Evolutionary conservation across 2,113 vertebrate species (phyloP), one percentile per base, ranked within the genome.

Genomic region (Cyprinodon brontotheroides): DNA sequence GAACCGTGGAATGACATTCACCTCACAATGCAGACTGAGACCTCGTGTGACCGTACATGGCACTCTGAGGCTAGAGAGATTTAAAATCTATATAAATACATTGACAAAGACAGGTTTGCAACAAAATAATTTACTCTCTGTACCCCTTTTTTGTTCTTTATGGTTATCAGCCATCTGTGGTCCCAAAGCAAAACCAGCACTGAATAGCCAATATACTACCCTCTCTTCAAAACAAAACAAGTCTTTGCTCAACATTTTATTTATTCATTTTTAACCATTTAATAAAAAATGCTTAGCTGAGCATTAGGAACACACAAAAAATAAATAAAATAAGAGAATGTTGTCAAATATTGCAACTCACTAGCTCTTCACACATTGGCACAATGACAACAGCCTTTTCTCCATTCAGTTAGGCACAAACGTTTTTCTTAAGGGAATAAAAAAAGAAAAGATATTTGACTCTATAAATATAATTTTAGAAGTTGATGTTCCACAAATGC

Each of bases 1-100:
- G 65, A 70, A 81, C 38, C 60, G 39, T 74, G 71, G 76, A 75
- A 79, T 80, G 60, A 50, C 72, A 64, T 87, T 77, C 70, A 80
- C 61, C 65, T 47, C 4, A 64, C 61, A 73, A 80, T 86, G 70
- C 81, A 84, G 72, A 68, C 74, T 0, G 22, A 72, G 77, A 70
- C 69, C 80, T 84, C 68, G 17, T 22, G n/a, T 5, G 68, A 80
- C 77, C 74, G 45, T 4, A 41, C 50, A 41, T 41, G 68, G 0
- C 60, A 61, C 74, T 65, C 61, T 12, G 45, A 75, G 72, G 72
- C 62, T 22, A n/a, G 29, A 4, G 59, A 67, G 61, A 14, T 84
- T 48, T 79, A 36, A 61, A 60, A n/a, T 41, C 67, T 67, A 65
- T 48, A 89, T 61, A 71, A 79, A 74, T 57, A 63, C 69, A 53